Conservation (phyloP, 2,113 vertebrate genomes). For the Zingel zingel region DNA sequence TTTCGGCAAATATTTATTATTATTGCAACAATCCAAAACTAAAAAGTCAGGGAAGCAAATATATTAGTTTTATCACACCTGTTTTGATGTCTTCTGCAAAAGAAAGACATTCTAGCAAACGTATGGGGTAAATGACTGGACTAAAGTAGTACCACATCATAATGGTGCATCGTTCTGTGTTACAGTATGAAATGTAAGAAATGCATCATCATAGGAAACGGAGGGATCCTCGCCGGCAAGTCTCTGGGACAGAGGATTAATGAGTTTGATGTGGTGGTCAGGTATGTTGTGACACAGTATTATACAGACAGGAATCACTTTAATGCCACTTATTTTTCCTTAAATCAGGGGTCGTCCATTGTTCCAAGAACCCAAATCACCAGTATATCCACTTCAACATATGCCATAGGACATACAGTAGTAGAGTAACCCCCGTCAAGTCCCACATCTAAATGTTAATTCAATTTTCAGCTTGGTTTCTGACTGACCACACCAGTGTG, state of each 20-base stretch:
- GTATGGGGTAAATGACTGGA: constrained; percentile 82
- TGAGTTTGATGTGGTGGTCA: constrained; percentile 92
- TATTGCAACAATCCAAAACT: too few relatives aligned
- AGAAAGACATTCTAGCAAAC: neutral
- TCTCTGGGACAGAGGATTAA: constrained; percentile 92
- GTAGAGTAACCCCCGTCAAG: too few relatives aligned
- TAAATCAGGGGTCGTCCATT: neutral
- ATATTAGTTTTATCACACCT: neutral
- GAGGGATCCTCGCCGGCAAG: constrained; percentile 93
- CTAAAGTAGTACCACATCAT: constrained; percentile 27
- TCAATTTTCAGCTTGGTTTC: too few relatives aligned
- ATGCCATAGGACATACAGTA: too few relatives aligned
- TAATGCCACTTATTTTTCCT: neutral
- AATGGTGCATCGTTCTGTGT: constrained; percentile 81
- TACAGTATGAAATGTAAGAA: constrained; percentile 90
- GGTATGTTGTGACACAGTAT: constrained; percentile 80
- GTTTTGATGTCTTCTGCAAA: neutral
- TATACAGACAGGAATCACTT: neutral
- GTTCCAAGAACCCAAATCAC: too few relatives aligned
- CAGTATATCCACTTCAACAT: too few relatives aligned
- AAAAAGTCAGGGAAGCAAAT: neutral
- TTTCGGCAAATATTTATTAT: too few relatives aligned
- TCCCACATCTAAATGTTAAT: too few relatives aligned
- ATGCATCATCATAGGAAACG: constrained; percentile 93
- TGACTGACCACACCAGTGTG: too few relatives aligned